These are phyloP conservation scores for Xylota segnis DNA, from an alignment of 2,888 invertebrate genomes.

Conservation along the genomic window DNA sequence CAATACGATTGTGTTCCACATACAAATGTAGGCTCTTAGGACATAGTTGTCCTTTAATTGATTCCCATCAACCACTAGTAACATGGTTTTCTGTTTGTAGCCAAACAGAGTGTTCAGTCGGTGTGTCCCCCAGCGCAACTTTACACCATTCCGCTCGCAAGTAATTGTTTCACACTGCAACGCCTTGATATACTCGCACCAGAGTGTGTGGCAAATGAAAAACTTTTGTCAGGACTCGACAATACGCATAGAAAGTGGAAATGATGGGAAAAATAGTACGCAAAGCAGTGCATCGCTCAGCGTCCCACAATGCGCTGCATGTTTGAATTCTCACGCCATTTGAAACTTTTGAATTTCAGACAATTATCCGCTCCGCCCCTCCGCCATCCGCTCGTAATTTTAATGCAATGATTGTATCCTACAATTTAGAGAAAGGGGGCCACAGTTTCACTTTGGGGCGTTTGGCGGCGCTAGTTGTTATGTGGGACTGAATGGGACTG, in stretches of 20 bases:
- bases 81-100: slow-evolving; percentile 1
- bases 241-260: slow-evolving; percentile 48
- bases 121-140: slow-evolving; percentile 7
- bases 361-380: slow-evolving; percentile 32
- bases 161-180: slow-evolving; percentile 59
- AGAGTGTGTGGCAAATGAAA: slow-evolving; percentile 61
- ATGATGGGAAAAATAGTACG: slow-evolving; percentile 13
- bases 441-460: slow-evolving; percentile 65
- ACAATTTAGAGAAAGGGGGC: slow-evolving; percentile 75
- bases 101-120: neutral
- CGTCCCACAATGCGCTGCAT: slow-evolving; percentile 46
- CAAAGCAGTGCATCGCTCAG: slow-evolving; percentile 38
- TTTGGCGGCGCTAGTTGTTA: neutral
- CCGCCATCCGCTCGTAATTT: slow-evolving; percentile 64
- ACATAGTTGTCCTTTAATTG: neutral
- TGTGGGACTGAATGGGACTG: neutral
- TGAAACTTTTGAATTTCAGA: slow-evolving; percentile 58
- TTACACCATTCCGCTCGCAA: slow-evolving; percentile 15
- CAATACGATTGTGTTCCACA: neutral
- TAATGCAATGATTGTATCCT: slow-evolving; percentile 73
- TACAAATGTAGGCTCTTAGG: neutral
- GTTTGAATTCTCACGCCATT: slow-evolving; percentile 66
- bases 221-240: slow-evolving; percentile 51
- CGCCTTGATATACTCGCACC: slow-evolving; percentile 46
- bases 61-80: neutral